These are phyloP conservation scores for Ophion ellenae DNA, from an alignment of 2,888 invertebrate genomes.

Conservation along the genomic window DNA sequence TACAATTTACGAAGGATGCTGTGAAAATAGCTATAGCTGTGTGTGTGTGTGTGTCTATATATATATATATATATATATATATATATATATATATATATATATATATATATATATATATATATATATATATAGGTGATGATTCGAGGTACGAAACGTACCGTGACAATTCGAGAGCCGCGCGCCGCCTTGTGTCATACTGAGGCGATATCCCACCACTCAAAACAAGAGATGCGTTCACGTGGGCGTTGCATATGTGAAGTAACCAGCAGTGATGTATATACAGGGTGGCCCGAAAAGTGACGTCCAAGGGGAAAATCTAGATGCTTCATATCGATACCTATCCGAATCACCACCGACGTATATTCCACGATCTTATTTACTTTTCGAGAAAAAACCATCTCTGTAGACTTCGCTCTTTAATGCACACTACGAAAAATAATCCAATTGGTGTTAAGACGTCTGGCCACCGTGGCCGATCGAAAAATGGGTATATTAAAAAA, in stretches of 20 bases:
- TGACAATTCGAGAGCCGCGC: not conserved
- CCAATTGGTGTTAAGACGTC: no score
- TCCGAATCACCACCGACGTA: no score
- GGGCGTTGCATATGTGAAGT: constrained; percentile 54
- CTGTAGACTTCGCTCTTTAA: no score
- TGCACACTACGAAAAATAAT: no score
- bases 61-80: no score
- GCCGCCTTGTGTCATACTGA: not conserved
- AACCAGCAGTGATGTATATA: not conserved
- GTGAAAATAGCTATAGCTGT: not conserved
- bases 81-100: no score
- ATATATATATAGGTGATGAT: not conserved
- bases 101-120: no score
- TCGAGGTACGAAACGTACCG: not conserved
- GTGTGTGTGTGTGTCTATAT: no score
- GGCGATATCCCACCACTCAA: not conserved
- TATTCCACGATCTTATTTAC: no score
- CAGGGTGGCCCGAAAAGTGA: constrained; percentile 20
- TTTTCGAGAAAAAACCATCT: not conserved
- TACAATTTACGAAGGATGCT: not conserved
- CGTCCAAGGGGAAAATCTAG: not conserved
- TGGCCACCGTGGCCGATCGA: no score
- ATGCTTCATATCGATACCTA: no score
- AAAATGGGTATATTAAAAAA: no score
- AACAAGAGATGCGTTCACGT: constrained; percentile 51